Percentiles rank a stretch among this genome's conserved stretches.
Conservation (phyloP, 1,140 invertebrate genomes). For the Bombus haemorrhoidalis region DNA sequence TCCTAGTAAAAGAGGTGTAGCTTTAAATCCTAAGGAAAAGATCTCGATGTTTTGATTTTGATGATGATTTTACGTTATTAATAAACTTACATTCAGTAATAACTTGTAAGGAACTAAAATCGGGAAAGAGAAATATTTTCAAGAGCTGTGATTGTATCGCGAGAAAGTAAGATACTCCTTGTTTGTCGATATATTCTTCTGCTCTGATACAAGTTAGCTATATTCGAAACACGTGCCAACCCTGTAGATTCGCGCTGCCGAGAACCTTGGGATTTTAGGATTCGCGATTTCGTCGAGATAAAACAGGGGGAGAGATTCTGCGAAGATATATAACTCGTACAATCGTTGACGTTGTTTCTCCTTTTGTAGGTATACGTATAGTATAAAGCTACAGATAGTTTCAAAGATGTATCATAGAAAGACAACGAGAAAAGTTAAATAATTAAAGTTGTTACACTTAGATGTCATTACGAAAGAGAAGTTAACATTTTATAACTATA, state of each 20-base stretch:
- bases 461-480: too few species aligned
- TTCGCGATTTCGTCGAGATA: conserved; percentile 56
- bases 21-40: too few species aligned
- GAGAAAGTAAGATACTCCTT: not conserved
- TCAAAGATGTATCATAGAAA: not conserved
- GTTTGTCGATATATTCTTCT: conserved; percentile 3
- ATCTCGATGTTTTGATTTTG: too few species aligned
- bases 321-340: conserved; percentile 1
- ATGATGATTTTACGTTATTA: too few species aligned
- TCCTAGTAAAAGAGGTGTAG: too few species aligned
- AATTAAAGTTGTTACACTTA: too few species aligned
- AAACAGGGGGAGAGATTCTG: conserved; percentile 23
- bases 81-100: too few species aligned
- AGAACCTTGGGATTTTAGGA: conserved; percentile 56
- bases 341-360: not conserved
- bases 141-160: not conserved
- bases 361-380: not conserved
- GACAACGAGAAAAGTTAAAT: not conserved
- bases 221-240: conserved; percentile 54
- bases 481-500: too few species aligned
- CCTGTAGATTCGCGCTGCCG: not conserved
- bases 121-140: not conserved
- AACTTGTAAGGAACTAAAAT: too few species aligned
- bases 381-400: not conserved
- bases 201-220: not conserved